These are phyloP conservation scores for Agrotis segetum DNA, from an alignment of 2,888 invertebrate species.

Conservation along the genomic window DNA sequence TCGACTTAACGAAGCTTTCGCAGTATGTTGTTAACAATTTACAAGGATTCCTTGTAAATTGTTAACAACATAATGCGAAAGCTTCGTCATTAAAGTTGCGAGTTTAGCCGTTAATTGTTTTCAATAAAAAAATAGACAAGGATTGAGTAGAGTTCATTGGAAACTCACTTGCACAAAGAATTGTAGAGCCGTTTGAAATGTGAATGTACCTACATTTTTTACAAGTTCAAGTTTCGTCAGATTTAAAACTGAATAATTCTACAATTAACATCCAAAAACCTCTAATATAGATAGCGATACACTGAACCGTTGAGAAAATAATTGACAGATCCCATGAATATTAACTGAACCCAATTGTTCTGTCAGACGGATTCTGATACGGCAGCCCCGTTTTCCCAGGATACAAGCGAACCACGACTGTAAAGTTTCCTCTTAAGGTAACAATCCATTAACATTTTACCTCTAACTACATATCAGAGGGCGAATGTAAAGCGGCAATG, in stretches of 20 bases:
- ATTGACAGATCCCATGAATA: constrained; percentile 79
- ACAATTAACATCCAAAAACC: constrained; percentile 56
- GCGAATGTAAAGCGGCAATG: constrained; percentile 76
- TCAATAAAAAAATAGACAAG: not conserved
- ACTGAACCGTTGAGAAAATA: constrained; percentile 64
- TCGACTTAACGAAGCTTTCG: constrained; percentile 14
- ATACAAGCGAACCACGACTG: constrained; percentile 65
- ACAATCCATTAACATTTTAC: constrained; percentile 85
- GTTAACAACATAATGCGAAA: constrained; percentile 42
- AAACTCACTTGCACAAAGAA: not conserved
- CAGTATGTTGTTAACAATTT: constrained; percentile 43
- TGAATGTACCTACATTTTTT: constrained; percentile 1
- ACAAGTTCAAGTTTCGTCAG: constrained; percentile 20
- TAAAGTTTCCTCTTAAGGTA: constrained; percentile 78
- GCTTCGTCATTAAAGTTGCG: constrained; percentile 7
- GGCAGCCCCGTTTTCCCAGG: constrained; percentile 74
- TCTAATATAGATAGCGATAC: constrained; percentile 56
- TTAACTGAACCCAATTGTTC: constrained; percentile 79
- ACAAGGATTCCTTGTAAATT: constrained; percentile 29
- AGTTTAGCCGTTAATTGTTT: constrained; percentile 13
- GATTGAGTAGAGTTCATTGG: not conserved
- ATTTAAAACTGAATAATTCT: constrained; percentile 42
- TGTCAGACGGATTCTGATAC: constrained; percentile 75
- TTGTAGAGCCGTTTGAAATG: not conserved
- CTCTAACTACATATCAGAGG: constrained; percentile 78